A percentile compares a stretch with the other conserved stretches of the same genome.
phyloP scores from a whole-genome alignment of 2,888 invertebrate genomes.

The Melieria omissa region DNA sequence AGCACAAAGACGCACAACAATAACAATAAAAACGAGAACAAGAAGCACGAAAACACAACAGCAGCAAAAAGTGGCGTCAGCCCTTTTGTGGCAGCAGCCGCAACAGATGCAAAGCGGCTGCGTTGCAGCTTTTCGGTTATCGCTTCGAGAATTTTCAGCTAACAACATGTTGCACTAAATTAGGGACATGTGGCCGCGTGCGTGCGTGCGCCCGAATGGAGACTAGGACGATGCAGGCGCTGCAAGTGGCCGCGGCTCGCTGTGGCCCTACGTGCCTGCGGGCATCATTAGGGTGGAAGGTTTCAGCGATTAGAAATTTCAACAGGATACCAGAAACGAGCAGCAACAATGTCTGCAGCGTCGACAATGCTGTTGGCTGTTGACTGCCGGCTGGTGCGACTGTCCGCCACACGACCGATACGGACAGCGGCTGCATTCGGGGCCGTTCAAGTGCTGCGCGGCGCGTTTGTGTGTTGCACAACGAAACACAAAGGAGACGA shows the following conservation, averaged over 20 bases:
- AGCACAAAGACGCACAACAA: too few relatives aligned
- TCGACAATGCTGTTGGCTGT: neutral
- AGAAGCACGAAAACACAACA: too few relatives aligned
- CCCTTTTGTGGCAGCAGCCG: too few relatives aligned
- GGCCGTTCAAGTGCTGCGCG: neutral
- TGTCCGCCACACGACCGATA: neutral
- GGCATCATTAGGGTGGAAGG: constrained; percentile 63
- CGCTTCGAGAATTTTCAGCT: constrained; percentile 44
- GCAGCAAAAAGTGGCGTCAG: too few relatives aligned
- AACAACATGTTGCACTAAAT: constrained; percentile 42
- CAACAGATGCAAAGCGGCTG: neutral
- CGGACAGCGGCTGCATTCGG: neutral
- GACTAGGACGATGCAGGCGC: constrained; percentile 12
- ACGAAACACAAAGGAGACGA: too few relatives aligned
- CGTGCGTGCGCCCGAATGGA: neutral
- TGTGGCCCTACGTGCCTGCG: constrained; percentile 45
- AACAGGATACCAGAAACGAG: constrained; percentile 62
- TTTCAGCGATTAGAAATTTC: constrained; percentile 64
- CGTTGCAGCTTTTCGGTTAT: constrained; percentile 13
- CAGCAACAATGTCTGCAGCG: constrained; percentile 22
- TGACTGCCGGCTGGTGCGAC: too few relatives aligned
- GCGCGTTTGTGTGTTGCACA: neutral
- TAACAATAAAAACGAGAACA: too few relatives aligned
- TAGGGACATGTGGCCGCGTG: constrained; percentile 10
- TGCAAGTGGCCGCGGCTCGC: constrained; percentile 18